These are phyloP conservation scores for Bruchidius siliquastri DNA, from an alignment of 2,888 invertebrate species.

Conservation along the genomic window DNA sequence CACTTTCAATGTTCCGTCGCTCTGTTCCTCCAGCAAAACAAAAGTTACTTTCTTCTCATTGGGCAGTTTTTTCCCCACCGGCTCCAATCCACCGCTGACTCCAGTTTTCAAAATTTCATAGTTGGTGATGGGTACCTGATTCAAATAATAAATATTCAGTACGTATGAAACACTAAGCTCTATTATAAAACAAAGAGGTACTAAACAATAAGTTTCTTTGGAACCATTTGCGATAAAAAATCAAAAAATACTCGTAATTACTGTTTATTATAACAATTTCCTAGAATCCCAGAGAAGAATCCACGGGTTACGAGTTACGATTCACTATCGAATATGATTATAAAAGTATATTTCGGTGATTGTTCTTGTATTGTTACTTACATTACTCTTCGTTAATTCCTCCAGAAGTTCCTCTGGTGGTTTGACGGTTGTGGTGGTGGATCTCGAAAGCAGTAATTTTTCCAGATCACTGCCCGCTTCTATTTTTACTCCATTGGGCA, in stretches of 20 bases:
- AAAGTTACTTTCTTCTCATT: constrained; percentile 79
- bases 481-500: constrained; percentile 51
- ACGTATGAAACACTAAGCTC: too few species aligned
- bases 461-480: constrained; percentile 40
- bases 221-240: too few species aligned
- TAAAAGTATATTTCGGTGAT: too few species aligned
- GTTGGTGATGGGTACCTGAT: constrained; percentile 64
- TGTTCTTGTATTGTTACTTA: background rate
- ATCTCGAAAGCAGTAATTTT: constrained; percentile 42
- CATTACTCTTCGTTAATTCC: constrained; percentile 66
- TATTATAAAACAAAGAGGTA: too few species aligned
- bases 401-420: constrained; percentile 68
- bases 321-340: too few species aligned
- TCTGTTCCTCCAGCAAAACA: constrained; percentile 79
- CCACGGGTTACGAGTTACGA: too few species aligned
- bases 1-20: constrained; percentile 79
- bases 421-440: constrained; percentile 51
- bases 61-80: constrained; percentile 59
- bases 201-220: too few species aligned
- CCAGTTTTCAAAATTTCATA: constrained; percentile 77
- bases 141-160: background rate
- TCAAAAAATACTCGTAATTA: too few species aligned
- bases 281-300: too few species aligned
- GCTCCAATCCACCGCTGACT: constrained; percentile 67
- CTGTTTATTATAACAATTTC: too few species aligned